Conservation (phyloP, 2,797 vertebrate genomes). For the Coregonus suidteri region DNA sequence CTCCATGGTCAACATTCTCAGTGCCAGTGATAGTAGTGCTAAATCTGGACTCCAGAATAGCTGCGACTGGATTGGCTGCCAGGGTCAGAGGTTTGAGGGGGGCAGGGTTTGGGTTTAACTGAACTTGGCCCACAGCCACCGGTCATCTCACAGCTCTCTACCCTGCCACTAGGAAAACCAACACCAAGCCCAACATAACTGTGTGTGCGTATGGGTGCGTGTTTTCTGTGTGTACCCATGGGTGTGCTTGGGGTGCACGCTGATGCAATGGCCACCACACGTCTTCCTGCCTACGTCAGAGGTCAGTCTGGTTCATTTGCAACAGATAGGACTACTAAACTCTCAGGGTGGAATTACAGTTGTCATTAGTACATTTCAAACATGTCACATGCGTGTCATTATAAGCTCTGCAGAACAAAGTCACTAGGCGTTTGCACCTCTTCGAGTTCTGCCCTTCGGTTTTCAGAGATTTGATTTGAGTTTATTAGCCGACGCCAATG, state of each 20-base stretch:
- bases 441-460: too few species aligned
- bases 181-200: neutral
- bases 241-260: neutral
- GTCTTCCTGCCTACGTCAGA: neutral
- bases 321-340: neutral
- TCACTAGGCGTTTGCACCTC: too few species aligned
- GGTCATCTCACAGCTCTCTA: neutral
- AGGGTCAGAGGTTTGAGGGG: constrained; percentile 47
- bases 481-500: too few species aligned
- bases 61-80: constrained; percentile 38
- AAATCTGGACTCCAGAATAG: constrained; percentile 61
- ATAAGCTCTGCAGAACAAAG: too few species aligned
- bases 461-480: too few species aligned
- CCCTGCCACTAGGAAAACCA: constrained; percentile 20
- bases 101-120: neutral
- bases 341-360: neutral
- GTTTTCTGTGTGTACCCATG: neutral
- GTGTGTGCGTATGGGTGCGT: neutral
- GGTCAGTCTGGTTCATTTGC: neutral
- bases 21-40: constrained; percentile 66
- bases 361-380: neutral
- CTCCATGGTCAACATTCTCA: constrained; percentile 51
- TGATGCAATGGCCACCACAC: neutral
- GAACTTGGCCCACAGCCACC: neutral
- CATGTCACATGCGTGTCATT: neutral